Evolutionary conservation across 1,140 invertebrate genomes (phyloP).

Genomic region (Cardiocondyla obscurior): DNA sequence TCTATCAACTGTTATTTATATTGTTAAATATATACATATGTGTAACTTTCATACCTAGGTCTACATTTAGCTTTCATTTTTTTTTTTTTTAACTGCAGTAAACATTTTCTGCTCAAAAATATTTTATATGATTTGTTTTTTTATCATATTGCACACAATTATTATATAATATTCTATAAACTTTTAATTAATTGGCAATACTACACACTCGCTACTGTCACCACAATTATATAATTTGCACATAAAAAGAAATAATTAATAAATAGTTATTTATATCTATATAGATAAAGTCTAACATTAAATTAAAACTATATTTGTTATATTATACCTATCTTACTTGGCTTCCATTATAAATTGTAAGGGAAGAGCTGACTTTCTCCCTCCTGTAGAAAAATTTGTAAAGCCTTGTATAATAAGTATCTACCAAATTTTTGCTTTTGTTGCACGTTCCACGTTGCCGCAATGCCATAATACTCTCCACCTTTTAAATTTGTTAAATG

Average conservation of each 20-base stretch:
- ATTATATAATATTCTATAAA: background rate
- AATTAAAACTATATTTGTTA: slow-evolving; percentile 1
- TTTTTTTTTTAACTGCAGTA: background rate
- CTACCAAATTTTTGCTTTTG: slow-evolving; percentile 90
- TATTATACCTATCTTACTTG: background rate
- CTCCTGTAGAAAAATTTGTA: slow-evolving; percentile 93
- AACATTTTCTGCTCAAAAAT: background rate
- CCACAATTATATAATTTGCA: background rate
- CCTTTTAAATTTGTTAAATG: slow-evolving; percentile 92
- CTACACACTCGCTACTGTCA: background rate
- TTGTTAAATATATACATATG: background rate
- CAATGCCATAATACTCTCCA: slow-evolving; percentile 93
- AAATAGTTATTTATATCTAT: background rate
- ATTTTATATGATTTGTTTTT: background rate
- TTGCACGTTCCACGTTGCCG: slow-evolving; percentile 89
- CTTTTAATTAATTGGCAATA: background rate
- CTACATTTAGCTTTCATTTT: background rate
- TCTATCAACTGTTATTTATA: background rate
- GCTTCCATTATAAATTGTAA: slow-evolving; percentile 66
- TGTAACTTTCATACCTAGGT: background rate
- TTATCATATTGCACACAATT: background rate
- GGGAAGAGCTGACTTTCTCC: slow-evolving; percentile 90
- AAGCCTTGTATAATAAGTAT: slow-evolving; percentile 92
- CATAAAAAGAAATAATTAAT: background rate
- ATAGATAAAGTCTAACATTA: background rate